A percentile compares a stretch with the other conserved stretches of the same genome.
Evolutionary conservation across 1,140 invertebrate genomes (phyloP).

Genomic region (Anastrepha ludens): DNA sequence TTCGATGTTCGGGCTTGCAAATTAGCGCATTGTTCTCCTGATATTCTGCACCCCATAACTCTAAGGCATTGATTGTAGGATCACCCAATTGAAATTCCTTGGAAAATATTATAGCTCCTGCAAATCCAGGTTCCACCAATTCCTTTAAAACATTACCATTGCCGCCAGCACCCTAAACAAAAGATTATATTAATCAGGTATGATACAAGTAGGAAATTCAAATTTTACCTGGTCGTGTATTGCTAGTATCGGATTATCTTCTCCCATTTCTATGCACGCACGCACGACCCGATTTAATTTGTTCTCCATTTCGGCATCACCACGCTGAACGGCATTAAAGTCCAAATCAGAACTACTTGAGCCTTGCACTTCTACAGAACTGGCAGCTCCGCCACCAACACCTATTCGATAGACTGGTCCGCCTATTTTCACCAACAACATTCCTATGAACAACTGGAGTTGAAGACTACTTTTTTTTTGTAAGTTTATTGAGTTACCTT

Average conservation of each 20-base stretch:
- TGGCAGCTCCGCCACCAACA: slow-evolving; percentile 96
- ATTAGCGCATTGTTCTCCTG: slow-evolving; percentile 96
- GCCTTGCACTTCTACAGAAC: slow-evolving; percentile 93
- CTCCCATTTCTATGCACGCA: slow-evolving; percentile 89
- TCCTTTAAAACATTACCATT: slow-evolving; percentile 99
- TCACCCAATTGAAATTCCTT: slow-evolving; percentile 94
- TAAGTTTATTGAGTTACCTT: slow-evolving; percentile 56
- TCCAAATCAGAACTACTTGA: slow-evolving; percentile 91
- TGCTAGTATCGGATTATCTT: slow-evolving; percentile 91
- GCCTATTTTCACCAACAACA: slow-evolving; percentile 94
- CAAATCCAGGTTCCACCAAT: slow-evolving; percentile 87
- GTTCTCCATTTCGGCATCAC: slow-evolving; percentile 99
- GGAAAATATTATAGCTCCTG: slow-evolving; percentile 92
- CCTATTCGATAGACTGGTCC: slow-evolving; percentile 98
- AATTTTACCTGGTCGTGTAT: slow-evolving; percentile 69
- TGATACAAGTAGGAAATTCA: not conserved
- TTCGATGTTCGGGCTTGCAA: slow-evolving; percentile 80
- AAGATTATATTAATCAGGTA: not conserved
- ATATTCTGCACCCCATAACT: slow-evolving; percentile 98
- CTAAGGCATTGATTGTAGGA: slow-evolving; percentile 92
- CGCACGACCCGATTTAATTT: slow-evolving; percentile 95
- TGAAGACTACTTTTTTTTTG: not conserved
- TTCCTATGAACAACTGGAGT: slow-evolving; percentile 75
- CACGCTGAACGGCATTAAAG: slow-evolving; percentile 97
- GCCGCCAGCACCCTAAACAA: slow-evolving; percentile 91